Conservation (phyloP, 2,888 invertebrate species). For the Apoderus coryli region DNA sequence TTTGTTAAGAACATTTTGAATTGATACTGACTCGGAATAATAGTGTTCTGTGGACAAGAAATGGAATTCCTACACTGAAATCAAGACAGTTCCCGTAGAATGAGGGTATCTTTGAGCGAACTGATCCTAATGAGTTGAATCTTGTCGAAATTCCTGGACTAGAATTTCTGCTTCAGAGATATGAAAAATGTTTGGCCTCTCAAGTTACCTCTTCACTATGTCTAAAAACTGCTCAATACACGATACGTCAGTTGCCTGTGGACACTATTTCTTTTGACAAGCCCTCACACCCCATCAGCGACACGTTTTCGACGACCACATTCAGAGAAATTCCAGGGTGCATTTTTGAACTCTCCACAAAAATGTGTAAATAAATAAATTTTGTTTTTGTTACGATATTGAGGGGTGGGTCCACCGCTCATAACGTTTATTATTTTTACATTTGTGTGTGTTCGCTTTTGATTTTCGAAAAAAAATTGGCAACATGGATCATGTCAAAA, state of each 20-base stretch:
- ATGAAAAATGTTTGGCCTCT: neutral
- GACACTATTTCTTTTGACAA: conserved; percentile 1
- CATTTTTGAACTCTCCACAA: conserved; percentile 1
- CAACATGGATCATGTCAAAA: too few relatives aligned
- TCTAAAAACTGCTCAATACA: conserved; percentile 2
- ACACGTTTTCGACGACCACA: conserved; percentile 5
- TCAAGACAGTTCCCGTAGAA: neutral
- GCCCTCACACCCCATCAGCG: conserved; percentile 5
- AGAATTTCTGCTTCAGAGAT: conserved; percentile 2
- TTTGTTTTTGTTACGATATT: conserved; percentile 5
- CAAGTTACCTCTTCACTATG: neutral
- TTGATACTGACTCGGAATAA: neutral
- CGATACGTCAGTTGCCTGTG: conserved; percentile 2
- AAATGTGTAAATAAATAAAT: conserved; percentile 5
- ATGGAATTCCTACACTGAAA: conserved; percentile 2
- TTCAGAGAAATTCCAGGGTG: conserved; percentile 5
- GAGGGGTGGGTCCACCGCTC: conserved; percentile 2
- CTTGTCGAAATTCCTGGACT: too few relatives aligned
- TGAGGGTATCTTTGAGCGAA: neutral
- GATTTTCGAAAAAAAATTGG: neutral
- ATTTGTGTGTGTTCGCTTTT: neutral
- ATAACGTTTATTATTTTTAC: conserved; percentile 2
- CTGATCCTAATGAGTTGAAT: conserved; percentile 1
- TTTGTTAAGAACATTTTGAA: neutral
- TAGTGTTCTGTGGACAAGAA: conserved; percentile 1